phyloP scores from a whole-genome alignment of 2,888 invertebrate species.

The Sympetrum striolatum region DNA sequence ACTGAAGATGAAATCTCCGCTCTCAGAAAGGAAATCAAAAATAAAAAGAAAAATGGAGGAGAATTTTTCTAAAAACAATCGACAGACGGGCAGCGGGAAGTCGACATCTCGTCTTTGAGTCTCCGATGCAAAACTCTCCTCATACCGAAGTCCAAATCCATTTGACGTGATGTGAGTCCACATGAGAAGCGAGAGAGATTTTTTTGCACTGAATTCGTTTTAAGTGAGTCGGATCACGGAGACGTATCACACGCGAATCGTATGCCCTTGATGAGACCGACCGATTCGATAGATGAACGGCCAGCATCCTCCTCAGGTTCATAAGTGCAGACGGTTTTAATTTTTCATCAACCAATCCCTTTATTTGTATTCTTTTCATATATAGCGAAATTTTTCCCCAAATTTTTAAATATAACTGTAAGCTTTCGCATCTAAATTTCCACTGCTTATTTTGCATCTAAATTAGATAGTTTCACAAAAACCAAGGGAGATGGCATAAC shows the following conservation, averaged over 20 bases:
- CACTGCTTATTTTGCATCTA: too few relatives aligned
- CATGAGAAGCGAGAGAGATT: neutral
- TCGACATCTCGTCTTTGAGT: neutral
- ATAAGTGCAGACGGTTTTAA: too few relatives aligned
- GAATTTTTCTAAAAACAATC: neutral
- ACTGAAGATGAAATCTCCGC: neutral
- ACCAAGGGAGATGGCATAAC: too few relatives aligned
- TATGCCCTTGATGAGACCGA: neutral
- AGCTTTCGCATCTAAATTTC: too few relatives aligned
- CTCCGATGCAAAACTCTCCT: neutral
- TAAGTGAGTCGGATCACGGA: neutral
- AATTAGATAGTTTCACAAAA: too few relatives aligned
- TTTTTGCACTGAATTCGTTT: neutral
- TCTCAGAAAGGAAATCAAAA: neutral
- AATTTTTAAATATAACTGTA: too few relatives aligned
- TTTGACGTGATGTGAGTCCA: neutral
- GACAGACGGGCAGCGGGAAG: neutral
- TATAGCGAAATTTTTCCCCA: too few relatives aligned
- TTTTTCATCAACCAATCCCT: too few relatives aligned
- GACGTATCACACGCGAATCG: neutral
- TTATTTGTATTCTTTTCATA: too few relatives aligned
- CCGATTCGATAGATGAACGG: neutral
- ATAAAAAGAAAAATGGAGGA: neutral
- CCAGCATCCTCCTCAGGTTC: neutral
- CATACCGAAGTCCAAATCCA: neutral